Evolutionary conservation across 2,888 invertebrate species (phyloP), one percentile per base, ranked within the genome.

Genomic region (Acleris literana): DNA sequence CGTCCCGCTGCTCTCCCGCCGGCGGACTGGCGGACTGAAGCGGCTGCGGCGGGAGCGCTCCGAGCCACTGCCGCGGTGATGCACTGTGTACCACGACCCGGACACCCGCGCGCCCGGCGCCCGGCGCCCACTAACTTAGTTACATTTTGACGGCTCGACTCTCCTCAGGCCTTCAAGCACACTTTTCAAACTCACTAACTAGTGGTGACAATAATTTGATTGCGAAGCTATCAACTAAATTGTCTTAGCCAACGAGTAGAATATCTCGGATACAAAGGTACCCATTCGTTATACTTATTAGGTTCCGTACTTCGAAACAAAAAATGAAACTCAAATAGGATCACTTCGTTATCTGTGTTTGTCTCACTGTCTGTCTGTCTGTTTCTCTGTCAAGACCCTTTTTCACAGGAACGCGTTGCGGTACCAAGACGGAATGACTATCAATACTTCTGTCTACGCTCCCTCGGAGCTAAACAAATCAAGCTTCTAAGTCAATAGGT

Each of bases 1-100:
- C 83, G 75, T 73, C 73, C 77, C 76, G 75, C 67, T 71, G 77
- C 77, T 74, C 76, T 80, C 79, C 80, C 82, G 79, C 73, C 78
- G 76, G 70, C 69, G 70, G 67, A 88, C 87, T 88, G 85, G 74
- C 78, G 73, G 62, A n/a, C 70, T 67, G n/a, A 68, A 71, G 63
- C 75, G 72, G 64, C 70, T 64, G 69, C 70, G 63, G 80, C 81
- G 76, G 82, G 80, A 83, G 81, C 77, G 78, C 73, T 74, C 74
- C 76, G 76, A 48, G 68, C 71, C 72, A 71, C 72, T 79, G 76
- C 71, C 75, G 72, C 71, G 72, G 69, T 64, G 52, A 13, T 39
- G 39, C 39, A 39, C 39, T 13, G 6, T 25, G 25, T 25, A 43
- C 74, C 69, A 67, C 74, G 75, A 74, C 78, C 77, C 73, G 74